Evolutionary conservation across 2,797 vertebrate genomes (phyloP), one percentile per base, ranked within the genome.

Genomic region (Telmatherina bonti): DNA sequence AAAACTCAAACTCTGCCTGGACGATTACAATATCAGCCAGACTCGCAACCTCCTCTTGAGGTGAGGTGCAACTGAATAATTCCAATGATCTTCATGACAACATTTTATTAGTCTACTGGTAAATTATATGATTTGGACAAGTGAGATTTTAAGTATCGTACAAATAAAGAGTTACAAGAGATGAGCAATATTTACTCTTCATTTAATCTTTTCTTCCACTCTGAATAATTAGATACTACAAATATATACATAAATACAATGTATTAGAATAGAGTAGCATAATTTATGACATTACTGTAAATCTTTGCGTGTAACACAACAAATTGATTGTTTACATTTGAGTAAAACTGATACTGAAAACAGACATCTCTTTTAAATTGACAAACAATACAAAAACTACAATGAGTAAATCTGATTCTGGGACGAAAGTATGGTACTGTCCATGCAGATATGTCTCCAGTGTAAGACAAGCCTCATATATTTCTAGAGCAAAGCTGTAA

Each of bases 281-380:
- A 91, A 91, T 93, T 85, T 88, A 92, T 90, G 86, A 87, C 81
- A 89, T 91, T 90, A 89, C 79, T 83, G 54, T 73, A 84, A 67
- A 83, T 64, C 86, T 41, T 86, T 84, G 83, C 88, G 80, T 86
- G 78, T 65, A 90, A 89, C 89, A 88, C 85, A 88, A 89, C 61
- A 74, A 33, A 68, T 36, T 73, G 79, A 29, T 58, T 33, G 45
- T 47, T n/a, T 65, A 60, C 59, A 57, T 72, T 27, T 57, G 33
- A 33, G 51, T 1, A 24, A 49, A 45, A 53, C 65, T 64, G 53
- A 56, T 31, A 69, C 27, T 72, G 45, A 20, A 70, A 7, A 77
- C 30, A 15, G 65, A 59, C 1, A 5, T 62, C 68, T 60, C 29
- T 56, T 2, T 70, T 24, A 57, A 30, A 67, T 30, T 3, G 3